These are phyloP conservation scores for Elymnias hypermnestra DNA, from an alignment of 1,140 invertebrate species.

Conservation along the genomic window DNA sequence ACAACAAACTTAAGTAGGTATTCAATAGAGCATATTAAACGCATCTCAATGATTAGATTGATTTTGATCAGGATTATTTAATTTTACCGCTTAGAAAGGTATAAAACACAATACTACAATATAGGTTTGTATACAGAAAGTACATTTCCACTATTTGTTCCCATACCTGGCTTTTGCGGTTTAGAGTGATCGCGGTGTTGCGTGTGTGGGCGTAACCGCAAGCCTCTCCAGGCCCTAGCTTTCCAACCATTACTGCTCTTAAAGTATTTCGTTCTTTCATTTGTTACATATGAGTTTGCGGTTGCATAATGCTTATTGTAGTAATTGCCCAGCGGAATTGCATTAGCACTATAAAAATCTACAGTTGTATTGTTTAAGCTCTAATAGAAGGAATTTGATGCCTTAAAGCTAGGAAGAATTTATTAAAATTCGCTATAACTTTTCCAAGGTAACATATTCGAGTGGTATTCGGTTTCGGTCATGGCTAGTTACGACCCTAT, in stretches of 20 bases:
- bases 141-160: conserved; percentile 15
- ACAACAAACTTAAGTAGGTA: no score
- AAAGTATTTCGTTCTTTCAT: conserved; percentile 6
- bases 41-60: no score
- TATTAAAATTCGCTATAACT: no score
- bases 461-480: no score
- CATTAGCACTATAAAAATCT: neutral
- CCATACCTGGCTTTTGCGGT: conserved; percentile 15
- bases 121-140: conserved; percentile 10
- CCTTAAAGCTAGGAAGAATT: neutral
- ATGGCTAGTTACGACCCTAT: no score
- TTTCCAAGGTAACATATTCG: no score
- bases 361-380: neutral
- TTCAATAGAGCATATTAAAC: no score
- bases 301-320: conserved; percentile 3
- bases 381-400: neutral
- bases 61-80: no score
- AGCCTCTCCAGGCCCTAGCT: conserved; percentile 23
- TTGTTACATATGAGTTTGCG: conserved; percentile 5
- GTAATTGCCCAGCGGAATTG: conserved; percentile 1
- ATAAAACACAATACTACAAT: conserved; percentile 1
- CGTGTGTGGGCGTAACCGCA: conserved; percentile 43
- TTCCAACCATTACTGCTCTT: conserved; percentile 8
- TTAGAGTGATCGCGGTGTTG: conserved; percentile 18
- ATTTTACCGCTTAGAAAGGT: no score